Evolutionary conservation across 2,113 vertebrate species (phyloP), one percentile per base, ranked within the genome.

Genomic region (Tupaia tana): DNA sequence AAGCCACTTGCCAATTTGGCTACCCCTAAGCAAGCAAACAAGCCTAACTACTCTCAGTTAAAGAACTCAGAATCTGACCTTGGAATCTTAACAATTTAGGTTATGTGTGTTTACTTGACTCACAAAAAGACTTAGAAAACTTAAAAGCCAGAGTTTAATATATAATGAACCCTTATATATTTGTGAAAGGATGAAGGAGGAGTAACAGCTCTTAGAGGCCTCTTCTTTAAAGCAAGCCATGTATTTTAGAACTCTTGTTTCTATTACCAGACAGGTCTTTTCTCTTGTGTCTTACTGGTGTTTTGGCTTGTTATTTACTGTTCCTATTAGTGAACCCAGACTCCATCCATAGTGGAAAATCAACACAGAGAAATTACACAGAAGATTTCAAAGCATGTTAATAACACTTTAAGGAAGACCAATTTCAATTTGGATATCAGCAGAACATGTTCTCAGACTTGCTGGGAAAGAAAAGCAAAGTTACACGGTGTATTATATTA

Each of bases 341-440:
- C 18, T 96, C 56, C 9, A 43, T 73, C 63, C 7, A 34, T 25
- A 75, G 31, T 24, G 79, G 63, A 71, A 73, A 96, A 71, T 8
- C 75, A 66, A 61, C 19, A 69, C 12, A 79, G 7, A 82, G 58
- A 95, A 89, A 92, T 77, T 64, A 66, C 29, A 61, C 31, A 61
- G 14, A 92, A 34, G 58, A 74, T 93, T 34, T 79, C 71, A 75
- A 92, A 92, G 54, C 66, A 15, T 75, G 87, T 89, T 93, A 52
- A 95, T 24, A 66, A 84, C 61, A 43, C 43, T 43, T 43, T 43
- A 13, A 8, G 15, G 25, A 75, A 8, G 43, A 27, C 91, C 27
- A 25, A 8, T 58, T 24, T 80, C 20, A 59, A n/a, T n/a, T 52
- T 91, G 75, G 27, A 83, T 69, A 15, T 54, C 29, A 20, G 22